These are phyloP conservation scores for Antennarius maculatus DNA, from an alignment of 2,797 vertebrate genomes.

Conservation along the genomic window DNA sequence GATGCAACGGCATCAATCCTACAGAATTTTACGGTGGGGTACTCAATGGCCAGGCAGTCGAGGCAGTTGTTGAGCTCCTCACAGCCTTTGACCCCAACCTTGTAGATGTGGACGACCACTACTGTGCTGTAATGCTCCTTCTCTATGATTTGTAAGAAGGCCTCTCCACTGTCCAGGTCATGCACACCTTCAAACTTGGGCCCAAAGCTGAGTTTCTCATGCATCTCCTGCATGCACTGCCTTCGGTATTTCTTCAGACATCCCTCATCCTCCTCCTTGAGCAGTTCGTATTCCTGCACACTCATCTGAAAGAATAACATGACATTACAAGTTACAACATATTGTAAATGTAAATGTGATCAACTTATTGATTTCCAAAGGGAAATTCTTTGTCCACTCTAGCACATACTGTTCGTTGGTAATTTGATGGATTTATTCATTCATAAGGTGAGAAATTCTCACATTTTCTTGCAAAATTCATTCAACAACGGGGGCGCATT, in stretches of 20 bases:
- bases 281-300: conserved; percentile 93
- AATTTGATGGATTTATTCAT: background rate
- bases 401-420: no score
- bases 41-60: conserved; percentile 88
- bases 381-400: no score
- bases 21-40: conserved; percentile 93
- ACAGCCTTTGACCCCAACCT: conserved; percentile 88
- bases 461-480: no score
- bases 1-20: conserved; percentile 90
- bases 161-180: conserved; percentile 89
- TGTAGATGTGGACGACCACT: conserved; percentile 93
- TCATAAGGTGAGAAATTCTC: background rate
- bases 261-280: conserved; percentile 91
- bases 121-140: conserved; percentile 92
- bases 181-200: conserved; percentile 89
- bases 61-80: conserved; percentile 90
- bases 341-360: background rate
- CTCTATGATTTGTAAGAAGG: conserved; percentile 90
- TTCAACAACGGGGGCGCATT: no score
- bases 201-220: conserved; percentile 93
- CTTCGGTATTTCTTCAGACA: conserved; percentile 92
- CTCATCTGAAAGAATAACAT: conserved; percentile 87
- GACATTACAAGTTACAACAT: conserved; percentile 1
- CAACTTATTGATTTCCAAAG: no score
- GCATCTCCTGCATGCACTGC: conserved; percentile 98